phyloP scores from a whole-genome alignment of 2,888 invertebrate species.

The Aleiodes leptofemur region DNA sequence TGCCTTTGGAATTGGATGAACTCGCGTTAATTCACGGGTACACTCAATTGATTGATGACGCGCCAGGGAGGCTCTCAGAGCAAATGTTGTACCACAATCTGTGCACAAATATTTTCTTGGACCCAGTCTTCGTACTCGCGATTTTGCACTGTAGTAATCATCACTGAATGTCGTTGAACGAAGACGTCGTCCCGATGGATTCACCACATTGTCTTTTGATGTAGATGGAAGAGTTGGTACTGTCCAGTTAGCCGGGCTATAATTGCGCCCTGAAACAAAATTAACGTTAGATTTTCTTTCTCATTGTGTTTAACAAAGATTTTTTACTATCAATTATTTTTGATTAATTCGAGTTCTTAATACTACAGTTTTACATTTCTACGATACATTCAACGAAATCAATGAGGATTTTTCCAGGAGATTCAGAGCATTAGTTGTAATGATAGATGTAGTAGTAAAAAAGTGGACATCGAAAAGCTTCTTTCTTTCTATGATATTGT shows the following conservation, averaged over 20 bases:
- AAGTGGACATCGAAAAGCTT: no score
- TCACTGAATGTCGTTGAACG: constrained; percentile 62
- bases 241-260: constrained; percentile 69
- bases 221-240: constrained; percentile 65
- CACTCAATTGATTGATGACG: constrained; percentile 66
- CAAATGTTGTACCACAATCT: constrained; percentile 66
- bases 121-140: constrained; percentile 50
- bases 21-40: constrained; percentile 41
- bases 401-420: no score
- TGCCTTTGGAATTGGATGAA: not conserved
- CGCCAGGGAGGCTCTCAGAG: constrained; percentile 64
- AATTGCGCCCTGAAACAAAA: constrained; percentile 62
- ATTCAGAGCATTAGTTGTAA: no score
- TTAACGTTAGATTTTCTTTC: constrained; percentile 12
- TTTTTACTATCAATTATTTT: not conserved
- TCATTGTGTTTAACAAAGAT: not conserved
- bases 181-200: constrained; percentile 57
- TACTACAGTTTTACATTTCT: not conserved
- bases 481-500: no score
- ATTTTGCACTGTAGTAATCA: constrained; percentile 48
- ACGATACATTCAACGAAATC: no score
- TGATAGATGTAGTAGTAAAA: no score
- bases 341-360: not conserved
- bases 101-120: constrained; percentile 66
- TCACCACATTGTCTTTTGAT: constrained; percentile 50